Conservation (phyloP, 2,797 vertebrate species). For the Pelochelys cantorii region DNA sequence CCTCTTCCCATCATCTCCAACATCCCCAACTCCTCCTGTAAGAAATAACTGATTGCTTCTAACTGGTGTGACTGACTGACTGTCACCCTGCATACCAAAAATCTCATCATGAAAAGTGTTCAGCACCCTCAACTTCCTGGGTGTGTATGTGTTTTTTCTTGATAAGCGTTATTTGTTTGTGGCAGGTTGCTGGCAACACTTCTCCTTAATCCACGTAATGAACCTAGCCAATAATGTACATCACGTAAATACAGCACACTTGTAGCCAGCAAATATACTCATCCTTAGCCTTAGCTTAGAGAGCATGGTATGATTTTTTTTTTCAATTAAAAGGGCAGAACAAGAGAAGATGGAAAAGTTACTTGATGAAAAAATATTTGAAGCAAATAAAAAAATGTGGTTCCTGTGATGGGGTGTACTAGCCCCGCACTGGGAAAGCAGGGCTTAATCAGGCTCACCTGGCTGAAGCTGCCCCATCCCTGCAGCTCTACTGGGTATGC, state of each 20-base stretch:
- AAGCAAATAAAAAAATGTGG: not conserved
- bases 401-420: no score
- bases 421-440: no score
- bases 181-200: not conserved
- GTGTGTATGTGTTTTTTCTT: not conserved
- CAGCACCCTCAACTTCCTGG: not conserved
- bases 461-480: no score
- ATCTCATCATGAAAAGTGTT: not conserved
- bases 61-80: not conserved
- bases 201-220: not conserved
- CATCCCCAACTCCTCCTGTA: not conserved
- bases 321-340: not conserved
- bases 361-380: not conserved
- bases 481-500: no score
- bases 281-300: not conserved
- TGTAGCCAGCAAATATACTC: not conserved
- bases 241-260: not conserved
- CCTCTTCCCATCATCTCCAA: not conserved
- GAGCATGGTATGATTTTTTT: not conserved
- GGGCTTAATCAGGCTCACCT: no score
- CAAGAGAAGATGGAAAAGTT: not conserved
- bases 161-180: not conserved
- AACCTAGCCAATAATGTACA: not conserved
- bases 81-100: not conserved
- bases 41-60: not conserved